phyloP scores from a whole-genome alignment of 1,140 invertebrate genomes.

The Scylla paramamosain region DNA sequence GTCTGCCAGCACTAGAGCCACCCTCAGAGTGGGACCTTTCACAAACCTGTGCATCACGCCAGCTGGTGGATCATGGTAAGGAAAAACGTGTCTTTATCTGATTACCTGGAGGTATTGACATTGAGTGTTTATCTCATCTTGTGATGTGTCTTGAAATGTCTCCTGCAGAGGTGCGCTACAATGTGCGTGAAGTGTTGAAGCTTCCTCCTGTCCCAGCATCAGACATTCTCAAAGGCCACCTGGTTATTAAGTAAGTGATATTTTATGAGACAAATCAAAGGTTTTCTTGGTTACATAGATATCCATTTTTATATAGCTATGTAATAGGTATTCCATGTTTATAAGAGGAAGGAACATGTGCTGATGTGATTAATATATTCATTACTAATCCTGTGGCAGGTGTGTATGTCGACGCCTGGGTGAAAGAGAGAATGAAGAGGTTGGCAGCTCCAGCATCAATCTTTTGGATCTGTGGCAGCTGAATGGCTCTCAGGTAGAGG shows the following conservation, averaged over 20 bases:
- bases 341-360: too few relatives aligned
- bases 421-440: constrained; percentile 63
- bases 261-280: too few relatives aligned
- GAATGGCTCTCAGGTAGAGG: constrained; percentile 64
- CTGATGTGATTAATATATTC: too few relatives aligned
- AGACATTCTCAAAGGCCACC: constrained; percentile 55
- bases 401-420: constrained; percentile 70
- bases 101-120: background rate
- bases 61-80: constrained; percentile 57
- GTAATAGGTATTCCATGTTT: too few relatives aligned
- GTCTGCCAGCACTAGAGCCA: constrained; percentile 37
- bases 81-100: background rate
- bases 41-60: constrained; percentile 68
- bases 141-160: background rate
- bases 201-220: constrained; percentile 51
- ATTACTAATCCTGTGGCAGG: constrained; percentile 5
- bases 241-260: constrained; percentile 54
- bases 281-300: too few relatives aligned
- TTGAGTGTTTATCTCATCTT: background rate
- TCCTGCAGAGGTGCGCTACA: constrained; percentile 62
- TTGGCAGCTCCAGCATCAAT: constrained; percentile 63
- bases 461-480: constrained; percentile 65
- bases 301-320: too few relatives aligned
- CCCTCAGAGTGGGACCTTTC: constrained; percentile 59
- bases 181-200: constrained; percentile 54